phyloP scores from a whole-genome alignment of 2,888 invertebrate genomes.

The Odiellus spinosus region DNA sequence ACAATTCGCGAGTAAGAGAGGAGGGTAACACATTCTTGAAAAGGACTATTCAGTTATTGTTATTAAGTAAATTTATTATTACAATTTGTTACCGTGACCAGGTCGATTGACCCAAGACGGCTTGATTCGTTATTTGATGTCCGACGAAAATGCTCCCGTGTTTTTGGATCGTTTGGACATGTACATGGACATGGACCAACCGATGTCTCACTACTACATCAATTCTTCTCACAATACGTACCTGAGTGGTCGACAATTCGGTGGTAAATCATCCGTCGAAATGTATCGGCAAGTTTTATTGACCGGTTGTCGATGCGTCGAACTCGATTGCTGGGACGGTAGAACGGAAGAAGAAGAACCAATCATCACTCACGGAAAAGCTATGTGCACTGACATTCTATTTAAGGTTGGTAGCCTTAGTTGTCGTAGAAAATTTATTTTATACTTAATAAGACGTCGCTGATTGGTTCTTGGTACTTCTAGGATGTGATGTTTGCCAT shows the following conservation, averaged over 20 bases:
- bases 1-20: too few species aligned
- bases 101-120: constrained; percentile 30
- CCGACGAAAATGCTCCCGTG: constrained; percentile 98
- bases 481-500: constrained; percentile 89
- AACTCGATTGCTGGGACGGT: constrained; percentile 98
- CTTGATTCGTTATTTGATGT: constrained; percentile 95
- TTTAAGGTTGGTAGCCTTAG: constrained; percentile 55
- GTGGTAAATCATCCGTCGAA: constrained; percentile 90
- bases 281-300: constrained; percentile 95
- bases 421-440: too few species aligned
- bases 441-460: neutral
- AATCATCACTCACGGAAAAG: constrained; percentile 98
- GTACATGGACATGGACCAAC: constrained; percentile 88
- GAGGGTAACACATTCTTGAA: too few species aligned
- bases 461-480: constrained; percentile 6
- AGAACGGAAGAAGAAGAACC: constrained; percentile 96
- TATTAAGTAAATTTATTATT: too few species aligned
- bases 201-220: constrained; percentile 94
- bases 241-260: constrained; percentile 85
- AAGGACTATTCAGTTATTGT: too few species aligned
- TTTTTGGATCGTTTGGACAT: constrained; percentile 94
- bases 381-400: constrained; percentile 98
- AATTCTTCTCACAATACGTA: constrained; percentile 97
- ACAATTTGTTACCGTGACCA: too few species aligned
- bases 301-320: constrained; percentile 95